phyloP scores from a whole-genome alignment of 1,140 invertebrate species.

The Bombus waltoni region DNA sequence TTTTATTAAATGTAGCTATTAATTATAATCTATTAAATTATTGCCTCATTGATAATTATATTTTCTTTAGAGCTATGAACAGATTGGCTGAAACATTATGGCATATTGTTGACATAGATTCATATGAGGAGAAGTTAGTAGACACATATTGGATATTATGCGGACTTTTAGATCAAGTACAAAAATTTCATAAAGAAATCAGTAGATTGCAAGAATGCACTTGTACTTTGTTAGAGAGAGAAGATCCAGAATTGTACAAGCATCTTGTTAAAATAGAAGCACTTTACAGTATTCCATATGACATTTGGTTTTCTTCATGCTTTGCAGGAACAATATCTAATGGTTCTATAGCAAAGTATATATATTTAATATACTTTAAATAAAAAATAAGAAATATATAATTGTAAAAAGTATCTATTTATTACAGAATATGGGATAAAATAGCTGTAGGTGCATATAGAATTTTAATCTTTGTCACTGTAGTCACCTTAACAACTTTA shows the following conservation, averaged over 20 bases:
- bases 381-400: background rate
- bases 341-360: conserved; percentile 89
- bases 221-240: conserved; percentile 86
- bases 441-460: conserved; percentile 91
- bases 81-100: conserved; percentile 88
- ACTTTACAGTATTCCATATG: conserved; percentile 85
- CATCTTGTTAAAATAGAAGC: conserved; percentile 84
- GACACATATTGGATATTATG: conserved; percentile 92
- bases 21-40: background rate
- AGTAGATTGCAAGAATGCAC: conserved; percentile 86
- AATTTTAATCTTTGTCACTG: conserved; percentile 90
- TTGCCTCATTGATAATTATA: conserved; percentile 25
- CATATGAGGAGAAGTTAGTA: conserved; percentile 78
- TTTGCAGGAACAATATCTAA: conserved; percentile 91
- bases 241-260: conserved; percentile 87
- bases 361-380: conserved; percentile 50
- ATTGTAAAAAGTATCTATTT: conserved; percentile 24
- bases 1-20: background rate
- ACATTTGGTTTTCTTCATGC: conserved; percentile 90
- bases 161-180: conserved; percentile 87
- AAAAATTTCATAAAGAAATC: conserved; percentile 86
- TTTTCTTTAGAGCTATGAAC: conserved; percentile 83
- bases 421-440: conserved; percentile 93
- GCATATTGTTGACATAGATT: conserved; percentile 87
- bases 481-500: conserved; percentile 88